A percentile compares a stretch with the other conserved stretches of the same genome.
Conservation (phyloP, 2,113 vertebrate genomes). For the Poeciliopsis retropinna region DNA sequence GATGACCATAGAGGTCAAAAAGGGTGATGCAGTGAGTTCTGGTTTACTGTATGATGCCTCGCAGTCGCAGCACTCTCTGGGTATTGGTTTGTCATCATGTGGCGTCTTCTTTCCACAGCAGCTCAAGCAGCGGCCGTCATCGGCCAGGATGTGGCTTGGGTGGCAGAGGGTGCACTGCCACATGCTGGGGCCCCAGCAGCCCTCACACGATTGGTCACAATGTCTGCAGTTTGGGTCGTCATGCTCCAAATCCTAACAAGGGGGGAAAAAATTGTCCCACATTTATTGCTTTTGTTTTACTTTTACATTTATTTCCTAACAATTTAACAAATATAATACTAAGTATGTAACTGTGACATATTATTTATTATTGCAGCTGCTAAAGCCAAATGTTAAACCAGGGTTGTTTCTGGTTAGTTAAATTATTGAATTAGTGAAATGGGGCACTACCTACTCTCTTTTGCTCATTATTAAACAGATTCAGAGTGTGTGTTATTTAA, state of each 20-base stretch:
- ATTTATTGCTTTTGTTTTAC: slow-evolving; percentile 12
- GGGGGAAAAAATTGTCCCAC: not conserved
- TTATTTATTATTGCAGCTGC: too few species aligned
- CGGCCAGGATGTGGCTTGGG: slow-evolving; percentile 75
- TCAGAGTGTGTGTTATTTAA: too few species aligned
- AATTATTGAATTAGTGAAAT: too few species aligned
- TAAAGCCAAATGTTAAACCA: too few species aligned
- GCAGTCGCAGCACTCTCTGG: slow-evolving; percentile 90
- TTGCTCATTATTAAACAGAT: too few species aligned
- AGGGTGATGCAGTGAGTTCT: not conserved
- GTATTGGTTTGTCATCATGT: slow-evolving; percentile 1
- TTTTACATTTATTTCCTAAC: too few species aligned
- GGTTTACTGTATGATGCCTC: slow-evolving; percentile 75
- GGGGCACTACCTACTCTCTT: too few species aligned
- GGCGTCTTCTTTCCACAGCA: slow-evolving; percentile 80
- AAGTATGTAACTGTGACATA: too few species aligned
- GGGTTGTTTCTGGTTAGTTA: too few species aligned
- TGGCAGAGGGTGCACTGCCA: slow-evolving; percentile 87
- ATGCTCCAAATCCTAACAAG: slow-evolving; percentile 43
- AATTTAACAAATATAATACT: too few species aligned
- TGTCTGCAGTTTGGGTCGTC: slow-evolving; percentile 73
- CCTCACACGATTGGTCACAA: slow-evolving; percentile 85
- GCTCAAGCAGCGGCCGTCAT: slow-evolving; percentile 85
- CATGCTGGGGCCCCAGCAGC: slow-evolving; percentile 86
- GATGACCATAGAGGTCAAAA: not conserved